phyloP scores from a whole-genome alignment of 2,888 invertebrate species.

The Agrotis ipsilon region DNA sequence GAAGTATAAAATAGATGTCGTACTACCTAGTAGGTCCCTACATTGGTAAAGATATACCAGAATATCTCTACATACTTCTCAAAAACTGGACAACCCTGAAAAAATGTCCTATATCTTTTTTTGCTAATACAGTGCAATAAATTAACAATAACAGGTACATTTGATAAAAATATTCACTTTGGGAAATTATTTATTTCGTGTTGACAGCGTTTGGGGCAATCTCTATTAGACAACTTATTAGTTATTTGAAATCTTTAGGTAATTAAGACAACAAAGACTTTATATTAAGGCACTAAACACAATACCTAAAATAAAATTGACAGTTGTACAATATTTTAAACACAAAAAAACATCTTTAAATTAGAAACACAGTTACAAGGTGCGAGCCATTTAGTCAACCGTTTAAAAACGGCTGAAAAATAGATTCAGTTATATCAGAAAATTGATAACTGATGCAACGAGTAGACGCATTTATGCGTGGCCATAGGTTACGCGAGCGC shows the following conservation, averaged over 20 bases:
- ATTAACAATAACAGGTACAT: background rate
- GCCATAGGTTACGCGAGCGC: slow-evolving; percentile 53
- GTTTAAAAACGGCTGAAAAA: slow-evolving; percentile 21
- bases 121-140: too few relatives aligned
- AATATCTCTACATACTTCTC: background rate
- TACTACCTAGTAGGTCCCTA: too few relatives aligned
- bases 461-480: slow-evolving; percentile 60
- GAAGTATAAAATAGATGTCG: too few relatives aligned
- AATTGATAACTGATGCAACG: slow-evolving; percentile 55
- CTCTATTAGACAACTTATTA: background rate
- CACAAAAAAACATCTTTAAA: slow-evolving; percentile 5
- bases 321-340: background rate
- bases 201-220: slow-evolving; percentile 11
- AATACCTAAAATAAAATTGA: slow-evolving; percentile 17
- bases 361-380: slow-evolving; percentile 12
- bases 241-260: slow-evolving; percentile 3
- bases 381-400: slow-evolving; percentile 23
- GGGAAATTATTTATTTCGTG: background rate
- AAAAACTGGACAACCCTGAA: background rate
- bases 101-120: background rate
- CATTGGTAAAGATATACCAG: too few relatives aligned
- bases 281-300: background rate
- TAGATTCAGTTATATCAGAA: slow-evolving; percentile 34
- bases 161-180: background rate
- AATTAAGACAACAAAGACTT: slow-evolving; percentile 19